Conservation (phyloP, 2,113 vertebrate genomes). For the Apteryx mantelli region DNA sequence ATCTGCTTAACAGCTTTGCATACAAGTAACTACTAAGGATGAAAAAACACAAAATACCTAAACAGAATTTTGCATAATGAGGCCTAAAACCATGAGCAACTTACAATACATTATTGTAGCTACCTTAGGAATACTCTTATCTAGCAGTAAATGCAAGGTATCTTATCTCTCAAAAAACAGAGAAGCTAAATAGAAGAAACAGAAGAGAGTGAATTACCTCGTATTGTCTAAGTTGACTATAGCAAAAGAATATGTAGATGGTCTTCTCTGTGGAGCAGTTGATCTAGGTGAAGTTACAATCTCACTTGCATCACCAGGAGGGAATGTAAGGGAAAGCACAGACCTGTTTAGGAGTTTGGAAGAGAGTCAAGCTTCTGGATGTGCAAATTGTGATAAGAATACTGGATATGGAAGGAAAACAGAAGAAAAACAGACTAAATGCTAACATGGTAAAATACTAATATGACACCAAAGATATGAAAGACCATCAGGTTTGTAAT, state of each 20-base stretch:
- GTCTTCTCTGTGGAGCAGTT: neutral
- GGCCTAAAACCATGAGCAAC: fast-evolving
- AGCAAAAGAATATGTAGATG: neutral
- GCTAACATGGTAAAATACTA: neutral
- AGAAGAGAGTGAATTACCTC: neutral
- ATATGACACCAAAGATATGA: neutral
- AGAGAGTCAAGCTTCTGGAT: neutral
- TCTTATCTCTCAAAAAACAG: neutral
- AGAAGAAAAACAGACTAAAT: neutral
- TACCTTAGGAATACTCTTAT: neutral
- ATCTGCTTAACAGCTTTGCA: neutral
- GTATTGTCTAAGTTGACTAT: neutral
- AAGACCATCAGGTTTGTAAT: neutral
- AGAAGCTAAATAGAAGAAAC: neutral
- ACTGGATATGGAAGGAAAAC: neutral
- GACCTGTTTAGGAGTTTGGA: neutral
- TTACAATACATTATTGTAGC: neutral
- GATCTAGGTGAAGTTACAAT: neutral
- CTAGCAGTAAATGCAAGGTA: neutral
- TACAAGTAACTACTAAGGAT: neutral
- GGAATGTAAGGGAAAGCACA: neutral
- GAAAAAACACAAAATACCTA: neutral
- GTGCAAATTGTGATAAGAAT: neutral
- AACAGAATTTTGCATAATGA: neutral
- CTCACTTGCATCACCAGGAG: neutral